Conservation (phyloP, 92 coral and sea anemone species). For the Palythoa grandis region DNA sequence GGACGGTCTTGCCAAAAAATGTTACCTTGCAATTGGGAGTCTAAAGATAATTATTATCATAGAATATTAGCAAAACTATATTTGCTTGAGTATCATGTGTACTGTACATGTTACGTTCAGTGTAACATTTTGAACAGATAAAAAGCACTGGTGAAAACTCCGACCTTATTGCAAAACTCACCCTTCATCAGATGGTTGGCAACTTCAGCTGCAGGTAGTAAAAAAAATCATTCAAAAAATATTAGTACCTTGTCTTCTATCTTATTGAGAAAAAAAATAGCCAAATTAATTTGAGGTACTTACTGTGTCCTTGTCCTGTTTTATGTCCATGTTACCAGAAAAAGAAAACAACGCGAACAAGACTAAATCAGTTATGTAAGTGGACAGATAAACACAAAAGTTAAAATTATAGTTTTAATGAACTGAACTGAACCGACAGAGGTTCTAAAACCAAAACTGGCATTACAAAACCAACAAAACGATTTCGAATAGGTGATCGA, state of each 20-base stretch:
- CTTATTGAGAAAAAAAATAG: not conserved
- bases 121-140: no score
- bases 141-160: not conserved
- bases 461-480: no score
- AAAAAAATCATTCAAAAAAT: not conserved
- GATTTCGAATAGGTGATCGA: no score
- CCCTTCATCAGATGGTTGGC: constrained; percentile 97
- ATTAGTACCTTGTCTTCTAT: not conserved
- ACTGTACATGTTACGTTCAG: no score
- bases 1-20: no score
- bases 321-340: not conserved
- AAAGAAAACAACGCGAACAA: not conserved
- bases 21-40: no score
- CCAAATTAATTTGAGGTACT: constrained; percentile 7
- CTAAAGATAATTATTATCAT: no score
- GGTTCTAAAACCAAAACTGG: no score
- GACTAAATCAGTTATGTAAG: not conserved
- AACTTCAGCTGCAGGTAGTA: constrained; percentile 71
- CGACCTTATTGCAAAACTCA: constrained; percentile 24
- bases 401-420: not conserved
- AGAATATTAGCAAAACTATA: no score
- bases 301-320: constrained; percentile 74
- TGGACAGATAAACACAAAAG: not conserved
- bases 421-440: no score
- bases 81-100: no score